These are phyloP conservation scores for Sebastes dallii DNA, from an alignment of 2,797 vertebrate species.

Conservation along the genomic window DNA sequence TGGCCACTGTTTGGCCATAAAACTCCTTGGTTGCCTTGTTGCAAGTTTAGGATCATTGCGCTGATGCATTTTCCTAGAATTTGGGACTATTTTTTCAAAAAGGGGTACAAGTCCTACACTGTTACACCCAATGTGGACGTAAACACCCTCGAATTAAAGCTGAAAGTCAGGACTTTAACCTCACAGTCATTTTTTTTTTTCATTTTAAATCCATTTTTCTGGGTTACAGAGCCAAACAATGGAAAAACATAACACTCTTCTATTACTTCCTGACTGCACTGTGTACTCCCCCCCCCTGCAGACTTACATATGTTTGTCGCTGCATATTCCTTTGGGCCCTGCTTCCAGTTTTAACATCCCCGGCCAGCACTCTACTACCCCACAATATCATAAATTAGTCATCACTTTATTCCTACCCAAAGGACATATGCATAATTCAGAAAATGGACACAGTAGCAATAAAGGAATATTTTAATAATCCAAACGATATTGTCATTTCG, in stretches of 20 bases:
- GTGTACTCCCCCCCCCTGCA: too few relatives aligned
- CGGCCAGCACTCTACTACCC: not conserved
- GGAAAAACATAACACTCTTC: not conserved
- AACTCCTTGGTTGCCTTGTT: not conserved
- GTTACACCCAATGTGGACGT: not conserved
- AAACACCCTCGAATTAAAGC: not conserved
- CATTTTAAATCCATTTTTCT: not conserved
- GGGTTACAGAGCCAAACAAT: not conserved
- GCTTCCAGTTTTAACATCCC: not conserved
- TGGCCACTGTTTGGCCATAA: not conserved
- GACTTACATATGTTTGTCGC: not conserved
- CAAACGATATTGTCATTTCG: constrained; percentile 20
- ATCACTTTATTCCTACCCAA: constrained; percentile 25
- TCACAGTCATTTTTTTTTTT: not conserved
- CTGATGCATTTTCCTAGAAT: not conserved
- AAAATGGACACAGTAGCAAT: constrained; percentile 16
- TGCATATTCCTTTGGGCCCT: not conserved
- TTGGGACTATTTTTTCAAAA: not conserved
- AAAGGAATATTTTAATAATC: constrained; percentile 18
- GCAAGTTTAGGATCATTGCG: not conserved
- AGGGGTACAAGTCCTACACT: not conserved
- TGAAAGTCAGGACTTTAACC: not conserved
- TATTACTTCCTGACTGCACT: not conserved
- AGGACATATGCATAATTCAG: constrained; percentile 48
- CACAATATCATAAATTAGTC: constrained; percentile 38